Evolutionary conservation across 2,888 invertebrate species (phyloP).

Genomic region (Acleris cristana): DNA sequence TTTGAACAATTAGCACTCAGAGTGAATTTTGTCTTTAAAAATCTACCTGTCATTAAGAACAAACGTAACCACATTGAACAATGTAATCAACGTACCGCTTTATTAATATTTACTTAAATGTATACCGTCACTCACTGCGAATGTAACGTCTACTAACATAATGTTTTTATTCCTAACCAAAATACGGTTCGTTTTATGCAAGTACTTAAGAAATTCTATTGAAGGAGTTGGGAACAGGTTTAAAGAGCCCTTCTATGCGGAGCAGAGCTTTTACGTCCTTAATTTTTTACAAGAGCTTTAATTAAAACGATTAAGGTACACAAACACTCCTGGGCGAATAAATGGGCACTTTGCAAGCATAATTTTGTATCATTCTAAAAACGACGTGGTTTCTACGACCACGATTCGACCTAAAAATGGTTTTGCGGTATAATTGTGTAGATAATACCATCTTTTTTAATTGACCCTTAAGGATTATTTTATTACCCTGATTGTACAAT

Average conservation of each 20-base stretch:
- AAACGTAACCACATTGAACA: too few species aligned
- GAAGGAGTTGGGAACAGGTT: conserved; percentile 42
- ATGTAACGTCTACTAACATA: conserved; percentile 10
- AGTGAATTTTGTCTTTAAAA: too few species aligned
- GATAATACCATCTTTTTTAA: too few species aligned
- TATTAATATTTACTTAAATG: too few species aligned
- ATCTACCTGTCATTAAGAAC: too few species aligned
- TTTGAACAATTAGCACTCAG: too few species aligned
- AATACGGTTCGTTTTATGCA: conserved; percentile 12
- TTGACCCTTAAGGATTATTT: too few species aligned
- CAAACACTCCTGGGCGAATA: conserved; percentile 47
- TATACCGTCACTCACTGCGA: neutral
- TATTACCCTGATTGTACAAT: too few species aligned
- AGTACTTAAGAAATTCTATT: conserved; percentile 13
- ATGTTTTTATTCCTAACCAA: conserved; percentile 13
- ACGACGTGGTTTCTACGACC: conserved; percentile 2
- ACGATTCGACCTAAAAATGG: neutral
- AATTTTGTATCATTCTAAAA: conserved; percentile 20
- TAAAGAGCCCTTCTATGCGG: conserved; percentile 48
- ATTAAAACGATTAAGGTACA: conserved; percentile 65
- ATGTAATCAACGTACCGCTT: too few species aligned
- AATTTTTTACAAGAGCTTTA: conserved; percentile 62
- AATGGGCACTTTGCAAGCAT: conserved; percentile 19
- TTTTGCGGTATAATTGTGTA: conserved; percentile 4
- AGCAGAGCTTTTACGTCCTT: conserved; percentile 46